Evolutionary conservation across 1,140 invertebrate species (phyloP), one percentile per base, ranked within the genome.

Genomic region (Drosophila setifemur): DNA sequence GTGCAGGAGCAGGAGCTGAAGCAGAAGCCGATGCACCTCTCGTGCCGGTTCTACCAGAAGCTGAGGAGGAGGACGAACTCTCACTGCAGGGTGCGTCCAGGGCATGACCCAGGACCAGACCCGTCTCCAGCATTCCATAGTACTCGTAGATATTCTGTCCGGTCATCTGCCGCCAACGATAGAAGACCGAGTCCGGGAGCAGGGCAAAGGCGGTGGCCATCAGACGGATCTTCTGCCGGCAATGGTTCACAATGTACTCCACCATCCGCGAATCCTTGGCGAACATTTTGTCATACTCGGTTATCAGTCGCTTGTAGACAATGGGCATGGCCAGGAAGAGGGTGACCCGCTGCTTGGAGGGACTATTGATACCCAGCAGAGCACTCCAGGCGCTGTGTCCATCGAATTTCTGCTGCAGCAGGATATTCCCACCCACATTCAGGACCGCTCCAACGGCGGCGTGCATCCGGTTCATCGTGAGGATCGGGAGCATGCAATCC

Each of bases 71-170:
- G 21, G 21, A 23, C 2, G 21, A 23, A 5, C 2, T 5, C 33
- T 18, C 33, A 7, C 14, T 12, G 5, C 21, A 2, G 2, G 11
- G 92, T 37, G 94, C 94, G 58, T 94, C 91, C 47, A 97, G 93
- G 0, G 95, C 93, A 91, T 97, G 97, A 8, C 96, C 95, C 9
- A 98, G 91, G 19, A 94, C 95, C 94, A 98, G 96, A 19, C 97
- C 97, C 45, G 95, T 95, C 91, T 98, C 97, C 5, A 96, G 95
- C 96, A 98, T 97, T 9, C 97, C 97, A 91, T 97, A 98, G 61
- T 97, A 93, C 90, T 98, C 97, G 9, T 98, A 90, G 2, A 98
- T 92, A 33, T 92, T 91, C 88, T 97, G 95, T 0, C 96, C 96
- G 1, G 95, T 96, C 54, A 98, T 95, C 88, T 95, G 91, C 78